Evolutionary conservation across 2,888 invertebrate species (phyloP).

Genomic region (Epinotia ramella): DNA sequence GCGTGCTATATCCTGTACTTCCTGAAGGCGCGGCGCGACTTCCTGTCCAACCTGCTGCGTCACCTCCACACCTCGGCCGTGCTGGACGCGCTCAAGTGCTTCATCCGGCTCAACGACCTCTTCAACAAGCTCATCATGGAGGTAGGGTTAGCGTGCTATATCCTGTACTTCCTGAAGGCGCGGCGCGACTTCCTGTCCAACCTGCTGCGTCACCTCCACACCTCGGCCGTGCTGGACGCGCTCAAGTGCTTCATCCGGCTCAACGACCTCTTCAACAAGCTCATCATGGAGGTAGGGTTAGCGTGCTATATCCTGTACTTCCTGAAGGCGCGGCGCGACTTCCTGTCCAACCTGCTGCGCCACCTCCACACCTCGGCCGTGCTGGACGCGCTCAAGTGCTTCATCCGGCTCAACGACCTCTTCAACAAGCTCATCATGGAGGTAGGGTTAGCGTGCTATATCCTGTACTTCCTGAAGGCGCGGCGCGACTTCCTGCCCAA

Average conservation of each 20-base stretch:
- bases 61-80: constrained; percentile 98
- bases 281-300: constrained; percentile 70
- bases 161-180: constrained; percentile 95
- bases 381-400: constrained; percentile 95
- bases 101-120: constrained; percentile 88
- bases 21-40: constrained; percentile 94
- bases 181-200: constrained; percentile 94
- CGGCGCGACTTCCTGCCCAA: constrained; percentile 94
- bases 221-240: constrained; percentile 97
- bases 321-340: constrained; percentile 94
- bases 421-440: constrained; percentile 77
- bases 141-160: constrained; percentile 61
- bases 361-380: constrained; percentile 98
- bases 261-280: constrained; percentile 74
- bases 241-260: constrained; percentile 94
- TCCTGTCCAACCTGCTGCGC: constrained; percentile 93
- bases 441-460: constrained; percentile 61
- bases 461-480: constrained; percentile 95
- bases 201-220: constrained; percentile 95
- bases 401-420: constrained; percentile 88
- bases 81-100: constrained; percentile 95
- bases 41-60: constrained; percentile 93
- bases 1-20: constrained; percentile 88
- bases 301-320: too few species aligned
- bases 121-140: constrained; percentile 77